Evolutionary conservation across 2,888 invertebrate genomes (phyloP).

Genomic region (Hirtodrosophila trivittata): DNA sequence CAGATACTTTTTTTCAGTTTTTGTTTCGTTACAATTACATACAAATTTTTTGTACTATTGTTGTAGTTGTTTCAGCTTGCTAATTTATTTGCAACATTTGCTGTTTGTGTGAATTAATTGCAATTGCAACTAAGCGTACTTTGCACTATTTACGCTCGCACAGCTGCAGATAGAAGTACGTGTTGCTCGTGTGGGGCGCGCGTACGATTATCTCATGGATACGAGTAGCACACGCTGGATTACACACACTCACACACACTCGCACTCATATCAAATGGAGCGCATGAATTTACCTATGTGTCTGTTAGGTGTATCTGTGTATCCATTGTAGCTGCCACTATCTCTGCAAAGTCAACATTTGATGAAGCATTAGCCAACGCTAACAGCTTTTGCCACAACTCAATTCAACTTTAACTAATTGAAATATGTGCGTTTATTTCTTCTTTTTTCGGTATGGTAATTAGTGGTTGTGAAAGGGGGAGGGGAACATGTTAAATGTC

Average conservation of each 20-base stretch:
- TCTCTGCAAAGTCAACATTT: conserved; percentile 47
- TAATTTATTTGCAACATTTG: conserved; percentile 80
- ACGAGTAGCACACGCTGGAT: conserved; percentile 43
- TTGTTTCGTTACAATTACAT: conserved; percentile 46
- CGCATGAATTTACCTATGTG: conserved; percentile 41
- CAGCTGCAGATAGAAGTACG: conserved; percentile 15
- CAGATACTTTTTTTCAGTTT: conserved; percentile 38
- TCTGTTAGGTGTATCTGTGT: conserved; percentile 12
- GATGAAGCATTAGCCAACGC: conserved; percentile 49
- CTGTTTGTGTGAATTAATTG: conserved; percentile 78
- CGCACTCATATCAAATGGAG: conserved; percentile 55
- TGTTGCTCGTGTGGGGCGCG: conserved; percentile 21
- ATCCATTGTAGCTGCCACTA: no score
- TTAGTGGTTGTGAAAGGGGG: no score
- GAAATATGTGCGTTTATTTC: conserved; percentile 52
- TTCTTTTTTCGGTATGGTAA: background rate
- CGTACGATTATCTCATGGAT: conserved; percentile 39
- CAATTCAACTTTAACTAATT: conserved; percentile 68
- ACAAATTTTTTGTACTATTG: conserved; percentile 21
- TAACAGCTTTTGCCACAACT: conserved; percentile 26
- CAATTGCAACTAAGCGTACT: conserved; percentile 74
- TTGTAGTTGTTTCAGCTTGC: conserved; percentile 45
- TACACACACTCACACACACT: conserved; percentile 25
- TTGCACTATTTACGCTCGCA: conserved; percentile 68
- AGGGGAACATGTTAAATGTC: conserved; percentile 65